These are phyloP conservation scores for Myotis findleyi DNA, from an alignment of 2,797 vertebrate species.

Conservation along the genomic window DNA sequence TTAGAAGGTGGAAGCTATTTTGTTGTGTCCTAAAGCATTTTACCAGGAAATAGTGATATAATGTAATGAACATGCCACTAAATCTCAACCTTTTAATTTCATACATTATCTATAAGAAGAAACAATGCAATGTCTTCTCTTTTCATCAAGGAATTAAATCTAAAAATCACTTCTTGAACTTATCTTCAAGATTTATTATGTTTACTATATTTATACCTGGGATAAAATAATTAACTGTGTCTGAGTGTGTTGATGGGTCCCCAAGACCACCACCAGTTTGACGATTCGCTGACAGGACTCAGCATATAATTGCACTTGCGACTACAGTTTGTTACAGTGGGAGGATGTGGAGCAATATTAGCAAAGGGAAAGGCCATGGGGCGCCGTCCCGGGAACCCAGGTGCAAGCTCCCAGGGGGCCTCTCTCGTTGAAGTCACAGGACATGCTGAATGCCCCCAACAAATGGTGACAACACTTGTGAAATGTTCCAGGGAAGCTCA, in stretches of 20 bases:
- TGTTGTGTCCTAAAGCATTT: not conserved
- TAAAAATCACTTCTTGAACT: slow-evolving; percentile 34
- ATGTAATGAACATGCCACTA: not conserved
- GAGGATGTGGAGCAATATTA: not conserved
- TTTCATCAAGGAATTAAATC: slow-evolving; percentile 17
- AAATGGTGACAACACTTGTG: not conserved
- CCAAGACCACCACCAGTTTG: not conserved
- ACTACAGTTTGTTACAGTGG: not conserved
- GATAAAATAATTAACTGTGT: not conserved
- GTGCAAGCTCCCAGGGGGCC: not conserved
- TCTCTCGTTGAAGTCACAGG: not conserved
- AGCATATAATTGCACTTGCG: not conserved
- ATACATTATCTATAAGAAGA: slow-evolving; percentile 37
- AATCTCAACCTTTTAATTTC: not conserved
- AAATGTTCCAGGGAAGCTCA: not conserved
- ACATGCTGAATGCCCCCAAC: not conserved
- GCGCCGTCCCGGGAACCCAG: not conserved
- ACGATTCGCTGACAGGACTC: not conserved
- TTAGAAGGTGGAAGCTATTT: slow-evolving; percentile 31
- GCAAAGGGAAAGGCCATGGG: not conserved
- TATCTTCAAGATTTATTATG: slow-evolving; percentile 38
- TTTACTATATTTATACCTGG: not conserved
- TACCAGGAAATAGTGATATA: not conserved
- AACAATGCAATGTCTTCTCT: not conserved
- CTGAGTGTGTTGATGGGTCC: not conserved